Evolutionary conservation across 1,140 invertebrate genomes (phyloP).

Genomic region (Macrobrachium nipponense): DNA sequence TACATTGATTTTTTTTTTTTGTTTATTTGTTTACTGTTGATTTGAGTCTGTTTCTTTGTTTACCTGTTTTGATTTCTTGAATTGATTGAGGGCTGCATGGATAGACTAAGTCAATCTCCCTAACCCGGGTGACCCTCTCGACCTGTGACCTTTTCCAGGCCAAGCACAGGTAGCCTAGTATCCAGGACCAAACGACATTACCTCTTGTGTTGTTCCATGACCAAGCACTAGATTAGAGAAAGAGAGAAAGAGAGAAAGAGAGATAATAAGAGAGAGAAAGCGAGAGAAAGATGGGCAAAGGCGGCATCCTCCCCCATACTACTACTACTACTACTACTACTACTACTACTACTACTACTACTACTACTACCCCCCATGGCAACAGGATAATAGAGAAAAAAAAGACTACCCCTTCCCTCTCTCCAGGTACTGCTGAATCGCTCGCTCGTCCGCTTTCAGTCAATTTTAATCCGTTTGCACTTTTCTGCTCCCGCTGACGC

Average conservation of each 20-base stretch:
- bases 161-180: constrained; percentile 54
- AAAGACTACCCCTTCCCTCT: too few relatives aligned
- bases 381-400: too few relatives aligned
- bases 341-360: not conserved
- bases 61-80: not conserved
- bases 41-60: constrained; percentile 15
- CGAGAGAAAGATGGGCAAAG: constrained; percentile 16
- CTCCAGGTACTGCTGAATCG: too few relatives aligned
- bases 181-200: constrained; percentile 53
- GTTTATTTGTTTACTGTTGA: constrained; percentile 1
- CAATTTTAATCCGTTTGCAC: too few relatives aligned
- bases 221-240: constrained; percentile 54
- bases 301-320: not conserved
- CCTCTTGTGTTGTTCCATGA: constrained; percentile 58
- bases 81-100: too few relatives aligned
- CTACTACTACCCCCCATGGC: too few relatives aligned
- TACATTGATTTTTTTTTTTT: not conserved
- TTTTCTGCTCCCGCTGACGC: too few relatives aligned
- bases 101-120: too few relatives aligned
- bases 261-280: constrained; percentile 22
- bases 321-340: constrained; percentile 7
- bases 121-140: constrained; percentile 2
- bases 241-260: constrained; percentile 34
- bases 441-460: too few relatives aligned
- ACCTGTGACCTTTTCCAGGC: constrained; percentile 52